Evolutionary conservation across 2,888 invertebrate genomes (phyloP), one percentile per base, ranked within the genome.

Genomic region (Tubiluchus corallicola): DNA sequence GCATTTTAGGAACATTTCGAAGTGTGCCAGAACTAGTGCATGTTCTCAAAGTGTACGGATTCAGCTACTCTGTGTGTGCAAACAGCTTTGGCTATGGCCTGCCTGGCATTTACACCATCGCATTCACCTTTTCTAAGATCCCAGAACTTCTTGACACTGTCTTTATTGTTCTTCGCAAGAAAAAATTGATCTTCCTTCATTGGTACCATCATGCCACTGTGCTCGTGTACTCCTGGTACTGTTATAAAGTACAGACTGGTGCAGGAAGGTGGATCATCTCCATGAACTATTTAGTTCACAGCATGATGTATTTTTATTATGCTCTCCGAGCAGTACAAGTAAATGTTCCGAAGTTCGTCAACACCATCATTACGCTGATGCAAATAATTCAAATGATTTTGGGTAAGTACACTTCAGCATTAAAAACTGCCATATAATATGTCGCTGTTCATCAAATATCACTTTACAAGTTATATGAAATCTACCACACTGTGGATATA

Each of bases 121-220:
- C 52, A 21, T 60, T 60, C 47, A 53, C 54, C 5, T 42, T 55
- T 4, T 52, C 20, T 49, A 59, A 58, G 47, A 44, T 58, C 3
- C 54, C 58, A 39, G 60, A 60, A 47, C 52, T 60, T 21, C 56
- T 88, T 4, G 92, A 92, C 69, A 92, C 92, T 38, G 75, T 90
- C 54, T 92, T 92, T 71, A 82, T 92, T 51, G 52, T 63, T 15
- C 71, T 92, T 47, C 75, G 92, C 49, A 90, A 90, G 67, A 87
- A 88, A 64, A 85, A 84, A 1, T 71, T 90, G 43, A 85, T 88
- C 63, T 90, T 90, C 71, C 74, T 90, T 43, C 84, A 92, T 66
- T 92, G 90, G 90, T 90, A 90, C 65, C 90, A 92, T 62, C 90
- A 92, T 69, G 84, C 88, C 61, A 88, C 88, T 21, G 90, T 90